A percentile compares a stretch with the other conserved stretches of the same genome.
phyloP scores from a whole-genome alignment of 2,888 invertebrate genomes.

The Thereva nobilitata region DNA sequence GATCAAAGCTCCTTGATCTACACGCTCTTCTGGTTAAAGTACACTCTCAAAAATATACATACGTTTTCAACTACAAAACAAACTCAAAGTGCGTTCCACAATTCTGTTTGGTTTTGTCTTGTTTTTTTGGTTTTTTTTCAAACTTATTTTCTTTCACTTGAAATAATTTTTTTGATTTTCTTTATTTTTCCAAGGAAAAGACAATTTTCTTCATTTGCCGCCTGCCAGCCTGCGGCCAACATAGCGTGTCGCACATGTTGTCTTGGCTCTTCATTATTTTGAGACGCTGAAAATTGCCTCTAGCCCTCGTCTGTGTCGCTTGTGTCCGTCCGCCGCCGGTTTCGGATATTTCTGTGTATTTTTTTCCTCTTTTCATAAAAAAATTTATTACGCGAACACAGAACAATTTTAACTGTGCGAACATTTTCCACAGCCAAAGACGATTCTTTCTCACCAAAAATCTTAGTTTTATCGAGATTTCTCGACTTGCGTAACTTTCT shows the following conservation, averaged over 20 bases:
- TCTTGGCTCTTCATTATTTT: no score
- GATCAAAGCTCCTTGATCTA: no score
- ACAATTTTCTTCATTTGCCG: conserved; percentile 3
- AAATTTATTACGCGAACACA: conserved; percentile 30
- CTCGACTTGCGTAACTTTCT: conserved; percentile 24
- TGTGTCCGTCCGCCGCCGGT: not conserved
- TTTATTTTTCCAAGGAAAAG: no score
- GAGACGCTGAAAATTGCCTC: not conserved
- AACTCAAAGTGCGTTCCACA: no score
- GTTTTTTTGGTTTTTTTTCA: no score
- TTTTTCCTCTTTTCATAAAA: conserved; percentile 29
- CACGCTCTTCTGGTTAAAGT: no score
- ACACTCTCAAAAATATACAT: no score
- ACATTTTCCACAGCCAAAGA: conserved; percentile 9
- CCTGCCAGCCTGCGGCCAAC: not conserved
- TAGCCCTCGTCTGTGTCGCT: not conserved
- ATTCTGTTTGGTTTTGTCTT: no score
- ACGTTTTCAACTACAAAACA: no score
- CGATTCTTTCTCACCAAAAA: conserved; percentile 4
- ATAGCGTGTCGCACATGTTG: no score
- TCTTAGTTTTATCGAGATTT: conserved; percentile 23
- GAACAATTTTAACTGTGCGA: conserved; percentile 27
- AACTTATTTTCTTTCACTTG: not conserved
- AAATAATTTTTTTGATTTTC: conserved; percentile 8
- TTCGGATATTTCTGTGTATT: not conserved